These are phyloP conservation scores for Cosmopolites sordidus DNA, from an alignment of 2,888 invertebrate species.

Conservation along the genomic window DNA sequence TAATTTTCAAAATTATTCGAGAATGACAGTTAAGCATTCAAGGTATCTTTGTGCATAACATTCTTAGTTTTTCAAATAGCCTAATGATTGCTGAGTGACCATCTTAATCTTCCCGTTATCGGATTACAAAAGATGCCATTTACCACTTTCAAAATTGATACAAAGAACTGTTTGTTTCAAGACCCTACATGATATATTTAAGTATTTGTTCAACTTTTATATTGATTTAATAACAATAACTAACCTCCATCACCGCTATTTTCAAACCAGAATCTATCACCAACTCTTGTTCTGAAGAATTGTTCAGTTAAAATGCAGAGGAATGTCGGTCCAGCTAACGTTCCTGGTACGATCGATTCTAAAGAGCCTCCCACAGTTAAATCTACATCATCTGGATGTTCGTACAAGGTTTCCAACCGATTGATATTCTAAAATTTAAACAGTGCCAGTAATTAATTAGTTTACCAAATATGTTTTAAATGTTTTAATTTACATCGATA, in stretches of 20 bases:
- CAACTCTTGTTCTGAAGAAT: conserved; percentile 78
- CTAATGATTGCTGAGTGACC: too few relatives aligned
- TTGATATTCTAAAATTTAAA: conserved; percentile 55
- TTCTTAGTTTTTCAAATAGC: too few relatives aligned
- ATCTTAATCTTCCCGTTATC: too few relatives aligned
- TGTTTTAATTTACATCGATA: conserved; percentile 51
- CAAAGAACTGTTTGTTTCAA: too few relatives aligned
- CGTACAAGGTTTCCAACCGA: conserved; percentile 62
- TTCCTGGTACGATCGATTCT: conserved; percentile 71
- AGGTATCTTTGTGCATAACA: too few relatives aligned
- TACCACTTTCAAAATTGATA: too few relatives aligned
- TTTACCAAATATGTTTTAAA: background rate
- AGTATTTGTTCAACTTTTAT: too few relatives aligned
- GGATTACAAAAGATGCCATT: too few relatives aligned
- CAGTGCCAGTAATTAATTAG: background rate
- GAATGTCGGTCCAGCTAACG: conserved; percentile 82
- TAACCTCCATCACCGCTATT: conserved; percentile 52
- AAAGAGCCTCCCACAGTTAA: conserved; percentile 79
- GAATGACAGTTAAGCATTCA: too few relatives aligned
- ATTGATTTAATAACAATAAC: too few relatives aligned
- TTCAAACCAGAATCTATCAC: conserved; percentile 85
- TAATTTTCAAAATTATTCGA: too few relatives aligned
- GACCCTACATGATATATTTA: too few relatives aligned
- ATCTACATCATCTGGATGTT: conserved; percentile 76
- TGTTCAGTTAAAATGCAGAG: conserved; percentile 83